Evolutionary conservation across 1,140 invertebrate species (phyloP).

Genomic region (Aphelenchoides fujianensis): DNA sequence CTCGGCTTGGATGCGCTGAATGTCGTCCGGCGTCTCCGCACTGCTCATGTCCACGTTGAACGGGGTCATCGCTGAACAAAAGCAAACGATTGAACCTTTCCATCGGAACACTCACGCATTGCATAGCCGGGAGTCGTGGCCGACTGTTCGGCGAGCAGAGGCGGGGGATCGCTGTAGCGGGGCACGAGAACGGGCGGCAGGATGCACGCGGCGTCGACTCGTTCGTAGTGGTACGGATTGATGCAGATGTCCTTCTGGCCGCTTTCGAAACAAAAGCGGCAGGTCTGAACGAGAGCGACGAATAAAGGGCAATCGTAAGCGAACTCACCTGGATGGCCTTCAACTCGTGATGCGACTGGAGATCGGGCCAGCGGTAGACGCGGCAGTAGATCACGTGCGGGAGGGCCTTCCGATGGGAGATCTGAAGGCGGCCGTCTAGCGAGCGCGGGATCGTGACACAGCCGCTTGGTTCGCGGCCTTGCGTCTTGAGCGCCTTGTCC

Average conservation of each 20-base stretch:
- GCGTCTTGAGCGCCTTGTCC: slow-evolving; percentile 76
- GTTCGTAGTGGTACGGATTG: slow-evolving; percentile 67
- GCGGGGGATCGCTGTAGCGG: slow-evolving; percentile 62
- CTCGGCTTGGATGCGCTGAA: slow-evolving; percentile 2
- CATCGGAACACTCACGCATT: background rate
- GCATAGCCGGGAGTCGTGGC: slow-evolving; percentile 6
- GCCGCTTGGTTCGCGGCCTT: slow-evolving; percentile 73
- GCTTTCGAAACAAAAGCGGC: slow-evolving; percentile 50
- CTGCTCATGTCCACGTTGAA: slow-evolving; percentile 14
- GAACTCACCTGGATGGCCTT: slow-evolving; percentile 65
- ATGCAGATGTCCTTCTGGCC: slow-evolving; percentile 65
- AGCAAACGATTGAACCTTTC: background rate
- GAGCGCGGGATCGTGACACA: slow-evolving; percentile 97
- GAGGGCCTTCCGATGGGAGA: slow-evolving; percentile 52
- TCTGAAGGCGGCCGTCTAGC: slow-evolving; percentile 80
- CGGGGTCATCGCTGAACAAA: too few species aligned
- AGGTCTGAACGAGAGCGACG: slow-evolving; percentile 63
- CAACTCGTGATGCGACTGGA: slow-evolving; percentile 69
- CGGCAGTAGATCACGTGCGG: slow-evolving; percentile 73
- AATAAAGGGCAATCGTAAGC: slow-evolving; percentile 9
- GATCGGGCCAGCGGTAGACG: slow-evolving; percentile 69
- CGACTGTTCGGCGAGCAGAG: slow-evolving; percentile 27
- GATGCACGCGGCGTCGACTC: slow-evolving; percentile 66
- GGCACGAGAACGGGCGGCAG: slow-evolving; percentile 66
- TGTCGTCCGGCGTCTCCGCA: background rate